Evolutionary conservation across 2,113 vertebrate genomes (phyloP).

Genomic region (Lipotes vexillifer): DNA sequence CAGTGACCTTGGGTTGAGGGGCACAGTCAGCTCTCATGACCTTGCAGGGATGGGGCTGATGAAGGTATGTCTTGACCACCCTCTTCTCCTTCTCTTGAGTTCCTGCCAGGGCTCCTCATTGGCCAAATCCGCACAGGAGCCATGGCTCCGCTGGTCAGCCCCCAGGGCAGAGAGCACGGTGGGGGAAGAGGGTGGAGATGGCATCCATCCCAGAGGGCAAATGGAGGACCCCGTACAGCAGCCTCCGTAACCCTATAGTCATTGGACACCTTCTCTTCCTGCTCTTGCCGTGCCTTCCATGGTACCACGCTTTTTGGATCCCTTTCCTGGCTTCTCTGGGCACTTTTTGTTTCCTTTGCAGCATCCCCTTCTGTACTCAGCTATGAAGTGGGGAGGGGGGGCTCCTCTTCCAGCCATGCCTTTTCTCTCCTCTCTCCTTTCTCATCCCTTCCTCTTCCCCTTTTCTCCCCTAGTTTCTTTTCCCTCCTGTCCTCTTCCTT

Average conservation of each 20-base stretch:
- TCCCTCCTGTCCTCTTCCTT: neutral
- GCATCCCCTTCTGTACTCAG: neutral
- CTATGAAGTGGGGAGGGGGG: too few relatives aligned
- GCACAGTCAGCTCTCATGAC: neutral
- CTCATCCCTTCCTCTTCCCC: too few relatives aligned
- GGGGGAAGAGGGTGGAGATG: neutral
- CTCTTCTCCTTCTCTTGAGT: neutral
- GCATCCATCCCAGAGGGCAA: too few relatives aligned
- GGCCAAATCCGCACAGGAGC: neutral
- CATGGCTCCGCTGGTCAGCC: neutral
- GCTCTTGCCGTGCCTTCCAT: neutral
- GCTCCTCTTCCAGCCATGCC: too few relatives aligned
- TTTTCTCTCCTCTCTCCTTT: neutral
- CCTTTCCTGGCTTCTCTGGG: neutral
- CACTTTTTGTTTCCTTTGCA: neutral
- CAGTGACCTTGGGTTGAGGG: neutral
- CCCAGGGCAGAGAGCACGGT: neutral
- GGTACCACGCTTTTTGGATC: fast-evolving
- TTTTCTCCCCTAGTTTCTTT: too few relatives aligned
- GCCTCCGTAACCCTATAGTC: neutral
- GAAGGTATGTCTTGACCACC: neutral
- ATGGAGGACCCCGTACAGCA: too few relatives aligned
- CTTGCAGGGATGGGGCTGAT: neutral
- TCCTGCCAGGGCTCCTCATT: neutral
- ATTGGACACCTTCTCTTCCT: neutral